Conservation (phyloP, 2,113 vertebrate species). For the Uropsilus gracilis region DNA sequence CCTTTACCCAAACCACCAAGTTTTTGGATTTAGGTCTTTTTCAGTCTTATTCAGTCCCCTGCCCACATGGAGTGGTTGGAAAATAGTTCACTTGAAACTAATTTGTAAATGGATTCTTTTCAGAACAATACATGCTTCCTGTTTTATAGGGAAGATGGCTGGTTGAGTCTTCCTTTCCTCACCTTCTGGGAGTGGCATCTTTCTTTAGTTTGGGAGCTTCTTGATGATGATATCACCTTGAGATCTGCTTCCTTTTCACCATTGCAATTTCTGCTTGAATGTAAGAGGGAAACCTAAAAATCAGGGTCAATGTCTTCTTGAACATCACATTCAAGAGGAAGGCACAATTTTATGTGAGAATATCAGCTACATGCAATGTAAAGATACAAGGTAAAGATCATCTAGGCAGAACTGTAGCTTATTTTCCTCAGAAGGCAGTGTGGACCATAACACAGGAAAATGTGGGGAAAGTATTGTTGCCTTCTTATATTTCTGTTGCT, state of each 20-base stretch:
- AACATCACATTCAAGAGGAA: fast-evolving
- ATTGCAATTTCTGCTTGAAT: not conserved
- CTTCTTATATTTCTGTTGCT: not conserved
- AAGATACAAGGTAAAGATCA: not conserved
- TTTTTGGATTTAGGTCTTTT: not conserved
- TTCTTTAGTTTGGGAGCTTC: not conserved
- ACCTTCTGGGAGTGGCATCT: fast-evolving
- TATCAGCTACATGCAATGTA: not conserved
- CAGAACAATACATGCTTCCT: not conserved
- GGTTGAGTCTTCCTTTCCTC: fast-evolving
- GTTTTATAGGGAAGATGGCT: not conserved
- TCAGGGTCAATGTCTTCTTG: not conserved
- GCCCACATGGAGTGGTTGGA: not conserved
- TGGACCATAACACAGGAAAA: not conserved
- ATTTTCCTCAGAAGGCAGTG: not conserved
- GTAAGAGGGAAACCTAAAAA: not conserved
- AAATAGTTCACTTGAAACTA: not conserved
- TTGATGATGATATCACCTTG: fast-evolving
- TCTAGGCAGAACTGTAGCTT: not conserved
- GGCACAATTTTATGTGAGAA: not conserved
- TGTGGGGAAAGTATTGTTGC: not conserved
- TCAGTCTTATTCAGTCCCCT: not conserved
- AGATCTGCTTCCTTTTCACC: not conserved
- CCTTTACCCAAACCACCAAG: not conserved
- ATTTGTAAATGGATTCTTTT: not conserved